These are phyloP conservation scores for Volucella inflata DNA, from an alignment of 2,888 invertebrate genomes.

Conservation along the genomic window DNA sequence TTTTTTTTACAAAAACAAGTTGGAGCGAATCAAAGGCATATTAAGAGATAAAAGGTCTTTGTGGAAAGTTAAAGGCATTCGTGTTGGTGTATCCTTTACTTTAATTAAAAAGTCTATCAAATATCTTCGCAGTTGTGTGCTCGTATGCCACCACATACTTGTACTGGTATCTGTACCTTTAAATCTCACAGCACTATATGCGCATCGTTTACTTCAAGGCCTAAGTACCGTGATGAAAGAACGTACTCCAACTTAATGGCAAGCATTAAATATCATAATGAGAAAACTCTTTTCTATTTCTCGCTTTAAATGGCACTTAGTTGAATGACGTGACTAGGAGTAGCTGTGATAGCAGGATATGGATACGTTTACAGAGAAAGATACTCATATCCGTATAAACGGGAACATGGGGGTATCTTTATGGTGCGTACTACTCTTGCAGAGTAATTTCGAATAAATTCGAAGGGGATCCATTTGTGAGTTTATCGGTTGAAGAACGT, in stretches of 20 bases:
- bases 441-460: background rate
- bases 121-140: background rate
- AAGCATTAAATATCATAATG: slow-evolving; percentile 64
- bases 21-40: slow-evolving; percentile 35
- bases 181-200: no score
- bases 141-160: background rate
- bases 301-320: slow-evolving; percentile 67
- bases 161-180: no score
- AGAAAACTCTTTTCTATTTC: slow-evolving; percentile 61
- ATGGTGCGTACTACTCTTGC: slow-evolving; percentile 8
- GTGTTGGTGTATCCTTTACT: slow-evolving; percentile 8
- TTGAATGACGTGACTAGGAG: slow-evolving; percentile 44
- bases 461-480: background rate
- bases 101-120: slow-evolving; percentile 49
- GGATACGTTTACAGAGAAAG: background rate
- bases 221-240: slow-evolving; percentile 57
- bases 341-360: background rate
- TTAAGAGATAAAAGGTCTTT: slow-evolving; percentile 22
- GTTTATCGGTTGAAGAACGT: background rate
- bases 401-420: no score
- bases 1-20: background rate
- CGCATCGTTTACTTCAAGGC: slow-evolving; percentile 25
- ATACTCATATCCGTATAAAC: no score
- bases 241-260: slow-evolving; percentile 66
- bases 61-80: slow-evolving; percentile 11